phyloP scores from a whole-genome alignment of 2,113 vertebrate species.

The Stegostoma tigrinum region DNA sequence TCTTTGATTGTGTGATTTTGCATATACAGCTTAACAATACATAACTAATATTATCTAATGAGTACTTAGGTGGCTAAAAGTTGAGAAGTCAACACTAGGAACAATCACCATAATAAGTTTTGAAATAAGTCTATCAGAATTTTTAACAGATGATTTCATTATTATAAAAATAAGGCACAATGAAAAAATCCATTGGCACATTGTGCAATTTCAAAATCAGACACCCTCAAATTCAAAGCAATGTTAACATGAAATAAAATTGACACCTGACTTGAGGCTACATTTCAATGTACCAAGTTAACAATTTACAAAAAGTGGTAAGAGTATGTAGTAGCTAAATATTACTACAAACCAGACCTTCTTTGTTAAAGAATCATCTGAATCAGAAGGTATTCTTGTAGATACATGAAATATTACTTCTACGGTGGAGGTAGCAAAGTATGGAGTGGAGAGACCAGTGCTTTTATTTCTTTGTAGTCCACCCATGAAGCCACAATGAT shows the following conservation, averaged over 20 bases:
- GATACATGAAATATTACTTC: constrained; percentile 98
- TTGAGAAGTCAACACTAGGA: background rate
- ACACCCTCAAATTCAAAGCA: background rate
- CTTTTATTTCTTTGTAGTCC: constrained; percentile 93
- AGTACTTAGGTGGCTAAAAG: background rate
- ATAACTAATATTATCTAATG: background rate
- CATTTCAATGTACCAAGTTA: background rate
- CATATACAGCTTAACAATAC: background rate
- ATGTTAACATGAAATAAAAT: background rate
- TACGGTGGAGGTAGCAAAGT: constrained; percentile 93
- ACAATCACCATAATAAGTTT: background rate
- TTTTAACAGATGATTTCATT: background rate
- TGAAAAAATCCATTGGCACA: background rate
- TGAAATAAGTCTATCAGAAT: background rate
- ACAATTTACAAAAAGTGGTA: background rate
- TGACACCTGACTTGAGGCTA: background rate
- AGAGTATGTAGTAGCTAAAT: background rate
- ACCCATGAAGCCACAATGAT: constrained; percentile 96
- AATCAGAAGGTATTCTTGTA: constrained; percentile 95
- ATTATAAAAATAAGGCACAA: background rate
- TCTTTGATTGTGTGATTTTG: background rate
- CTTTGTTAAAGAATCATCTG: constrained; percentile 93
- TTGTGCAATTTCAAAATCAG: background rate
- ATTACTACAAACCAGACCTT: constrained; percentile 65
- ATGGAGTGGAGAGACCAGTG: constrained; percentile 88